Percentiles rank a stretch among this genome's conserved stretches.
Conservation (phyloP, 1,140 invertebrate genomes). For the Zophobas atratus region DNA sequence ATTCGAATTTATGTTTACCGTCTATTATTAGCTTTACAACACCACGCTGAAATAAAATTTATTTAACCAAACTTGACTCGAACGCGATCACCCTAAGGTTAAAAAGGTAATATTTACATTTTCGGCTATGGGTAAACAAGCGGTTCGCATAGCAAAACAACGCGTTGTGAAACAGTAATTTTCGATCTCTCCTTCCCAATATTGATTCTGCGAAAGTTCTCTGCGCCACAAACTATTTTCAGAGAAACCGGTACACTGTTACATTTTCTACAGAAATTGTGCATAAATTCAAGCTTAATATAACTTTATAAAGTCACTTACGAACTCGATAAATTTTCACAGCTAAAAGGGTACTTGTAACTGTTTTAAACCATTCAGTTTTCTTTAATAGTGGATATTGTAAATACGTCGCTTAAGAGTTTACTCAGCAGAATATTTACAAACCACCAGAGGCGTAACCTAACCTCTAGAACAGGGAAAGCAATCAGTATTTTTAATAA, state of each 20-base stretch:
- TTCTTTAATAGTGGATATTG: neutral
- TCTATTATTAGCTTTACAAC: too few relatives aligned
- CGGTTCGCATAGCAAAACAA: constrained; percentile 6
- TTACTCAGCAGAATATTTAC: too few relatives aligned
- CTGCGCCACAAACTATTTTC: neutral
- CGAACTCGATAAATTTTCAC: constrained; percentile 6
- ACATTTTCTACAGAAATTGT: constrained; percentile 33
- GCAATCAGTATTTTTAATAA: too few relatives aligned
- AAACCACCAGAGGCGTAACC: too few relatives aligned
- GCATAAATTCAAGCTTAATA: constrained; percentile 27
- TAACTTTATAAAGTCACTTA: constrained; percentile 18
- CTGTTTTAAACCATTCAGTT: neutral
- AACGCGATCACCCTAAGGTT: neutral
- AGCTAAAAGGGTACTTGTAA: neutral
- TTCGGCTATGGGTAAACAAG: constrained; percentile 28
- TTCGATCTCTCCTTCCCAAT: constrained; percentile 10
- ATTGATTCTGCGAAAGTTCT: constrained; percentile 11
- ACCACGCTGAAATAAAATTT: neutral
- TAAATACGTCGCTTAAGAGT: too few relatives aligned
- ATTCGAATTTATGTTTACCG: too few relatives aligned
- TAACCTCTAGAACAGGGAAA: too few relatives aligned
- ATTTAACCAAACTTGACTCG: constrained; percentile 6
- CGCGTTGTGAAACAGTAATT: constrained; percentile 9
- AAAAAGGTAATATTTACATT: constrained; percentile 24
- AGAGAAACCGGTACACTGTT: neutral